A percentile compares a stretch with the other conserved stretches of the same genome.
Evolutionary conservation across 2,113 vertebrate species (phyloP).

Genomic region (Paradoxurus hermaphroditus): DNA sequence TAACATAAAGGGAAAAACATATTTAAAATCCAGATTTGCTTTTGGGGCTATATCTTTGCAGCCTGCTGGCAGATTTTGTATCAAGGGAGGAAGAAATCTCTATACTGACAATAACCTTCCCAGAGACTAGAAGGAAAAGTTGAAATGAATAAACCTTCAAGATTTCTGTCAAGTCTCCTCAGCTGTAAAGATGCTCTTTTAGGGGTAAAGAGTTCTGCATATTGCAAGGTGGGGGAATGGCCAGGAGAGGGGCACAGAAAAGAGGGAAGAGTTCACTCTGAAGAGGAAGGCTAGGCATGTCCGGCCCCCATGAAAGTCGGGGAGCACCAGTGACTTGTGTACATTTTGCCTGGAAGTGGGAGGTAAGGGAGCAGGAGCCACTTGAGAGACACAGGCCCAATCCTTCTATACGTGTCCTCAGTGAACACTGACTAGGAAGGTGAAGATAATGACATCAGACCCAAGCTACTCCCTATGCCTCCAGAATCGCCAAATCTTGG

Average conservation of each 20-base stretch:
- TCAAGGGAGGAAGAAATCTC: not conserved
- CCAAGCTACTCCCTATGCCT: rapidly evolving
- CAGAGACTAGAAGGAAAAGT: not conserved
- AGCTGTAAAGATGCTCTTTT: not conserved
- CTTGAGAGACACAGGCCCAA: not conserved
- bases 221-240: not conserved
- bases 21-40: not conserved
- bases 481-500: not conserved
- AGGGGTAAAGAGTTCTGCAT: not conserved
- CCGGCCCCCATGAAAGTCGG: not conserved
- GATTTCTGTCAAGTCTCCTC: not conserved
- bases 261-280: not conserved
- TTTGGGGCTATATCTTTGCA: not conserved
- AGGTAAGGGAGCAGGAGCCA: not conserved
- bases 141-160: not conserved
- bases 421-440: not conserved
- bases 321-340: not conserved
- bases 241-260: not conserved
- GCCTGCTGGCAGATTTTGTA: not conserved
- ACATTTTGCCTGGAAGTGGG: not conserved
- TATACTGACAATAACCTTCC: not conserved
- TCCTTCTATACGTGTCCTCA: not conserved
- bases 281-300: not conserved
- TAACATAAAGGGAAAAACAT: too few species aligned
- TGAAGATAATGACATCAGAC: not conserved